Percentiles rank a stretch among this genome's conserved stretches.
Evolutionary conservation across 2,888 invertebrate genomes (phyloP).

Genomic region (Acrobasis suavella): DNA sequence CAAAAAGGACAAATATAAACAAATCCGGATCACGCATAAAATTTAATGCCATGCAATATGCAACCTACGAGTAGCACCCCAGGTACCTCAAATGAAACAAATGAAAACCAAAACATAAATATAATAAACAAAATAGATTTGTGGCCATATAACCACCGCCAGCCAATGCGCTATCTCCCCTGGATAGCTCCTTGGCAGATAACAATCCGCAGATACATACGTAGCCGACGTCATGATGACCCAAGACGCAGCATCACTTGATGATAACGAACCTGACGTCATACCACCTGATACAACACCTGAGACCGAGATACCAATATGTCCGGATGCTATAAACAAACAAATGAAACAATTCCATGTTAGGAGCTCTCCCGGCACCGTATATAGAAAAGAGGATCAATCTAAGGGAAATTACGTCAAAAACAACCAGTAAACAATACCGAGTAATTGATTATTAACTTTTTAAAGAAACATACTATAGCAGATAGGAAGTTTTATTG

Average conservation of each 20-base stretch:
- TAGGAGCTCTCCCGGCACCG: not conserved
- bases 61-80: no score
- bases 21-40: not conserved
- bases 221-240: no score
- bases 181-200: no score
- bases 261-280: not conserved
- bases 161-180: no score
- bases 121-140: no score
- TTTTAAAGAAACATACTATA: not conserved
- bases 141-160: no score
- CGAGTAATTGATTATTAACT: not conserved
- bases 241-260: no score
- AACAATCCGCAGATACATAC: no score
- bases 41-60: conserved; percentile 1
- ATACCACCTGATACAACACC: not conserved
- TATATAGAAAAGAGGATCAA: not conserved
- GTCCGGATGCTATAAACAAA: not conserved
- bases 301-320: not conserved
- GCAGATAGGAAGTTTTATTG: not conserved
- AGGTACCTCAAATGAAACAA: no score
- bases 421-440: conserved; percentile 2
- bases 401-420: not conserved
- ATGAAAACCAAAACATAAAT: no score
- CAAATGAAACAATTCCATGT: conserved; percentile 7
- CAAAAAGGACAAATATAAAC: not conserved